These are phyloP conservation scores for Machaerirhynchus nigripectus DNA, from an alignment of 2,113 vertebrate species.

Conservation along the genomic window DNA sequence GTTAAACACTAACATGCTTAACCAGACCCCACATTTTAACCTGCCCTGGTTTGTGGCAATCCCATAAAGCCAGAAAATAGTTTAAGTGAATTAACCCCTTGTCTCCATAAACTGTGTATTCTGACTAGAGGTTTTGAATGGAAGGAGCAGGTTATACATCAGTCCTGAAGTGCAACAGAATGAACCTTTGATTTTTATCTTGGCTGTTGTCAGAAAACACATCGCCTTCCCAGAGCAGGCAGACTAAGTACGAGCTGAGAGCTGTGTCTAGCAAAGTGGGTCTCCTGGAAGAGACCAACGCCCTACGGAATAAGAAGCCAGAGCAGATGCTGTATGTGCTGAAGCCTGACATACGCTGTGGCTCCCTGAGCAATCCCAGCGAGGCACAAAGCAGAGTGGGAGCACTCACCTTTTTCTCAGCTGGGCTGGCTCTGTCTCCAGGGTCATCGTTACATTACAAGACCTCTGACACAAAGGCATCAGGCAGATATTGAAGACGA, in stretches of 20 bases:
- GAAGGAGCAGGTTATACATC: not conserved
- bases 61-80: not conserved
- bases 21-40: not conserved
- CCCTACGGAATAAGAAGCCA: not conserved
- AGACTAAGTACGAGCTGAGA: not conserved
- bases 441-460: not conserved
- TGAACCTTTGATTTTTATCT: not conserved
- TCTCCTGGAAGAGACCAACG: not conserved
- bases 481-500: not conserved
- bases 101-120: not conserved
- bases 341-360: not conserved
- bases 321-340: not conserved
- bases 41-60: not conserved
- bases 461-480: not conserved
- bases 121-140: not conserved
- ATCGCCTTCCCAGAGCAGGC: not conserved
- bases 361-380: not conserved
- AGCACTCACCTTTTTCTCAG: not conserved
- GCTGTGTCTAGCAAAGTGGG: not conserved
- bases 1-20: not conserved
- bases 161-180: not conserved
- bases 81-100: not conserved
- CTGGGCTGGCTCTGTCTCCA: not conserved
- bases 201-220: not conserved
- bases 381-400: not conserved